Conservation (phyloP, 2,888 invertebrate genomes). For the Eupithecia pulchellata region DNA sequence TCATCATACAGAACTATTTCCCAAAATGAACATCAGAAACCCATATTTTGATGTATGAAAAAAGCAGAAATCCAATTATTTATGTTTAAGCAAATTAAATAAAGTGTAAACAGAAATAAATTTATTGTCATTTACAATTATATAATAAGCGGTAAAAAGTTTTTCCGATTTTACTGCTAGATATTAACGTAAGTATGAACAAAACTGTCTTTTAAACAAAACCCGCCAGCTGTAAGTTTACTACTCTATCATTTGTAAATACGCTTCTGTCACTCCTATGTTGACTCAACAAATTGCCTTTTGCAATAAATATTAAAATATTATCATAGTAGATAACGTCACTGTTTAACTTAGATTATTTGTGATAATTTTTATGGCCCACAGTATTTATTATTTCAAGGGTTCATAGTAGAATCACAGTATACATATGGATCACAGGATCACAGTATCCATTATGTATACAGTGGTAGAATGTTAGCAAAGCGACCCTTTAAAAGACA, state of each 20-base stretch:
- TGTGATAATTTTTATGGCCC: constrained; percentile 32
- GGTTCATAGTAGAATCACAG: background rate
- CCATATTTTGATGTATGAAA: too few relatives aligned
- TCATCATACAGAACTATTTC: too few relatives aligned
- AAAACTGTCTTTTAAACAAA: background rate
- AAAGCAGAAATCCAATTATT: too few relatives aligned
- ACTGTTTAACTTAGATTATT: constrained; percentile 27
- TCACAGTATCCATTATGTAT: too few relatives aligned
- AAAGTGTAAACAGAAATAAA: too few relatives aligned
- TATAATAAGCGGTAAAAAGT: too few relatives aligned
- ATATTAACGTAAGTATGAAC: background rate
- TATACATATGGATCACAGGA: too few relatives aligned
- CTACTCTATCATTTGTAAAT: constrained; percentile 52
- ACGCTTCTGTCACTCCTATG: constrained; percentile 43
- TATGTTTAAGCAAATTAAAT: too few relatives aligned
- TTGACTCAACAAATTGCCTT: constrained; percentile 37
- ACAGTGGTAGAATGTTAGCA: too few relatives aligned
- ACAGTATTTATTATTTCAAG: background rate
- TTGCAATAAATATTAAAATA: constrained; percentile 41
- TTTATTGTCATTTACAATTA: too few relatives aligned
- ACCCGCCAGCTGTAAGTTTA: constrained; percentile 30
- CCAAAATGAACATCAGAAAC: too few relatives aligned
- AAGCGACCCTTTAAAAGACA: background rate
- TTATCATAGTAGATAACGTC: constrained; percentile 42
- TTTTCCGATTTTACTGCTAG: too few relatives aligned